phyloP scores from a whole-genome alignment of 2,113 vertebrate species.

The Ameiurus melas region DNA sequence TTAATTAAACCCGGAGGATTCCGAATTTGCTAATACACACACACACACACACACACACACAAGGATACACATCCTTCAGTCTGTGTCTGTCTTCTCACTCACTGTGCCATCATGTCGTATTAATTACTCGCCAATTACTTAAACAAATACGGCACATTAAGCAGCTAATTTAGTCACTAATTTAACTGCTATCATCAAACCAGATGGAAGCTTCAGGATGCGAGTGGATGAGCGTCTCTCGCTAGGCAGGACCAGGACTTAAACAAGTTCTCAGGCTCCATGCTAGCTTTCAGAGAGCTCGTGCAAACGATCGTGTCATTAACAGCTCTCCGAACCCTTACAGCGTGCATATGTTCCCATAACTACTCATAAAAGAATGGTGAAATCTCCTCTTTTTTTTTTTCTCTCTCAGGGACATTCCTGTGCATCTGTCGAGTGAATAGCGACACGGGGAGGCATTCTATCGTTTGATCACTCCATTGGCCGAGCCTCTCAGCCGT shows the following conservation, averaged over 20 bases:
- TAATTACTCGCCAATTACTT: slow-evolving; percentile 78
- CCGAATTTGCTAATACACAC: not conserved
- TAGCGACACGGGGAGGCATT: not conserved
- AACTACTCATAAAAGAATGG: not conserved
- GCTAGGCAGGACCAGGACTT: slow-evolving; percentile 37
- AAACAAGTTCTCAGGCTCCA: slow-evolving; percentile 51
- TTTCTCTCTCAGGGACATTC: not conserved
- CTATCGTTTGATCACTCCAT: slow-evolving; percentile 21
- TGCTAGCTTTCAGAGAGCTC: slow-evolving; percentile 35
- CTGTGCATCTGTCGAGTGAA: slow-evolving; percentile 20
- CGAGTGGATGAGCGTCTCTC: slow-evolving; percentile 24
- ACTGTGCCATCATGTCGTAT: slow-evolving; percentile 65
- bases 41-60: slow-evolving; percentile 47
- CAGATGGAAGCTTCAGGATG: slow-evolving; percentile 69
- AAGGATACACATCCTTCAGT: not conserved
- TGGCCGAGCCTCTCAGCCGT: not conserved
- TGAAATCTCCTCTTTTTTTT: not conserved
- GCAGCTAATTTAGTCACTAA: slow-evolving; percentile 71
- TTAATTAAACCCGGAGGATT: not conserved
- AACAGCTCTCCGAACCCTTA: slow-evolving; percentile 62
- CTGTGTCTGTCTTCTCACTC: slow-evolving; percentile 7
- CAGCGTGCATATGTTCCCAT: slow-evolving; percentile 18
- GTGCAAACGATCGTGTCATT: slow-evolving; percentile 58
- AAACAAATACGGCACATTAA: slow-evolving; percentile 78
- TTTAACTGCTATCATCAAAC: slow-evolving; percentile 56